phyloP scores from a whole-genome alignment of 1,140 invertebrate species.

The Euborellia annulipes region DNA sequence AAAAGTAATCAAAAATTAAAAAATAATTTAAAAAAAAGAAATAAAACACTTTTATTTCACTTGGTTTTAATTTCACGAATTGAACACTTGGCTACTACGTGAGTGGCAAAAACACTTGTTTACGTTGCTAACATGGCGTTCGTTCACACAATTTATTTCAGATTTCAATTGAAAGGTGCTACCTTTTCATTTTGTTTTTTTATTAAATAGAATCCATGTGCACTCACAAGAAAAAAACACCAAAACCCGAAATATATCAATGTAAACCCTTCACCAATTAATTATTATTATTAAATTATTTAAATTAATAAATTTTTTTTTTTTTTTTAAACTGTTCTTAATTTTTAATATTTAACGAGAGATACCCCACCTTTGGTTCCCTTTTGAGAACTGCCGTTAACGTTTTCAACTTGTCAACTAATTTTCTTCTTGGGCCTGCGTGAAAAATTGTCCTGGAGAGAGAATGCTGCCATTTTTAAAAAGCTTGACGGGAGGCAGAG shows the following conservation, averaged over 20 bases:
- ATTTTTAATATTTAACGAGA: constrained; percentile 15
- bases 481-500: constrained; percentile 23
- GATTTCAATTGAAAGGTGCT: too few species aligned
- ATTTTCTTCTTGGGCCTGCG: constrained; percentile 33
- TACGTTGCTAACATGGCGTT: too few species aligned
- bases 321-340: constrained; percentile 13
- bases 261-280: constrained; percentile 11
- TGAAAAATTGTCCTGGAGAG: constrained; percentile 28
- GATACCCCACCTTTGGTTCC: constrained; percentile 27
- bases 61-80: too few species aligned
- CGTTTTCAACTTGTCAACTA: constrained; percentile 31
- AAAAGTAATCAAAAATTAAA: neutral
- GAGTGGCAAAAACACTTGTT: too few species aligned
- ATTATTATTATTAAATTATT: constrained; percentile 6
- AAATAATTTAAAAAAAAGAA: neutral
- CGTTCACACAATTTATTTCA: too few species aligned
- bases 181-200: too few species aligned
- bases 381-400: constrained; percentile 24
- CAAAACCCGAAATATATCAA: constrained; percentile 4
- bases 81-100: too few species aligned
- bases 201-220: too few species aligned
- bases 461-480: constrained; percentile 32
- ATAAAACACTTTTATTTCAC: neutral
- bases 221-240: neutral
- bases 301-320: constrained; percentile 17